Conservation (phyloP, 2,113 vertebrate species). For the Neodontobutis hainanensis region DNA sequence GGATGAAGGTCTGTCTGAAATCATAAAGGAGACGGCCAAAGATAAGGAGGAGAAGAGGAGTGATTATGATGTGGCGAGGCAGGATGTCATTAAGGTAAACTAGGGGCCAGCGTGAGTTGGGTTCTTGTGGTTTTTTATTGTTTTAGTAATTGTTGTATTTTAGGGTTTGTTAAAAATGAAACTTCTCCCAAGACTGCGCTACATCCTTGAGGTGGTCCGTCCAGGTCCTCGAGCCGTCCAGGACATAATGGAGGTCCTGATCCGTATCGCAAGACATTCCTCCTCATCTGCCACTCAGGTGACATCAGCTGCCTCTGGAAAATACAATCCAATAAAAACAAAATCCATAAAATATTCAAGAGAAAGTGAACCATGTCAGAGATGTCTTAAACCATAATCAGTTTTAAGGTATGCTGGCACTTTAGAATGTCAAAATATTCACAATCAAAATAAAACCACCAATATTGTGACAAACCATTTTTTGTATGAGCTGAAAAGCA, state of each 20-base stretch:
- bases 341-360: neutral
- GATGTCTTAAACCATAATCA: no score
- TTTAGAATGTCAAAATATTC: no score
- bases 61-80: conserved; percentile 86
- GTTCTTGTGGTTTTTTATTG: neutral
- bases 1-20: conserved; percentile 77
- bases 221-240: conserved; percentile 85
- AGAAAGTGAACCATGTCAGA: neutral
- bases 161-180: conserved; percentile 93
- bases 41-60: conserved; percentile 85
- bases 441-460: no score
- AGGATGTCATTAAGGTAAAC: conserved; percentile 89
- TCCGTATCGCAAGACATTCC: conserved; percentile 88
- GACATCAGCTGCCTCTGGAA: neutral
- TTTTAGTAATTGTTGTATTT: neutral
- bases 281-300: conserved; percentile 85
- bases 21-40: conserved; percentile 60
- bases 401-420: no score
- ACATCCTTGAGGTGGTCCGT: conserved; percentile 89
- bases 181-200: conserved; percentile 89
- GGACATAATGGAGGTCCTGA: conserved; percentile 87
- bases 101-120: neutral
- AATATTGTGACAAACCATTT: no score
- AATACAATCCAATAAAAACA: neutral
- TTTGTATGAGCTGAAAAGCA: no score